Evolutionary conservation across 1,140 invertebrate genomes (phyloP), one percentile per base, ranked within the genome.

Genomic region (Meloidogyne chitwoodi): DNA sequence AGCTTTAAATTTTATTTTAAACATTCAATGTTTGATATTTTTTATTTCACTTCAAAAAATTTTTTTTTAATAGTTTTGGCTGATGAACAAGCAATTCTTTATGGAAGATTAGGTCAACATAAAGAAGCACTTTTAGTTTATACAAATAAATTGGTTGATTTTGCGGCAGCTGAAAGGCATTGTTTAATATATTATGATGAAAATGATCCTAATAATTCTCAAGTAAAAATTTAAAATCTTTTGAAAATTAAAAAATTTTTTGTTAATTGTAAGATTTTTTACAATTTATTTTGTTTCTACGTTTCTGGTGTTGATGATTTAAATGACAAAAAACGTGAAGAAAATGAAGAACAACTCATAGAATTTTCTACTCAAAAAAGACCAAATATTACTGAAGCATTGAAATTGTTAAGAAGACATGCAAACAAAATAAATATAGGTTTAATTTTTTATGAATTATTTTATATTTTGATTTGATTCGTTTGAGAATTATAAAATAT

Each of bases 91-190:
- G 95, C 96, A 0, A 91, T 98, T 34, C 92, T 98, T 74, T 88
- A 96, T 22, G 95, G 94, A 4, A 92, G 93, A 81, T 89, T 97
- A 1, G 93, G 93, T 10, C 89, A 91, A 63, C 93, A 95, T 89
- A 92, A 97, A 84, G 92, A 97, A 62, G 94, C 93, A 2, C 88
- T 99, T 62, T 91, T 92, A 0, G 94, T 98, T 85, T 98, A 97
- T 87, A 91, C 95, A 82, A 92, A 90, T 89, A 91, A 90, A 83
- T 91, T 91, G 74, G 91, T 93, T 64, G 92, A 98, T 88, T 90
- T 92, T 24, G 84, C 91, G 0, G 91, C 92, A 84, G 95, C 95
- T 0, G 91, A 93, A 83, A 64, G 67, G 5, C 74, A 82, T 71
- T 83, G 81, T 38, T 26, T 64, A 19, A 29, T 67, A 14, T 78